Evolutionary conservation across 1,140 invertebrate species (phyloP), one percentile per base, ranked within the genome.

Genomic region (Trichogramma pretiosum): DNA sequence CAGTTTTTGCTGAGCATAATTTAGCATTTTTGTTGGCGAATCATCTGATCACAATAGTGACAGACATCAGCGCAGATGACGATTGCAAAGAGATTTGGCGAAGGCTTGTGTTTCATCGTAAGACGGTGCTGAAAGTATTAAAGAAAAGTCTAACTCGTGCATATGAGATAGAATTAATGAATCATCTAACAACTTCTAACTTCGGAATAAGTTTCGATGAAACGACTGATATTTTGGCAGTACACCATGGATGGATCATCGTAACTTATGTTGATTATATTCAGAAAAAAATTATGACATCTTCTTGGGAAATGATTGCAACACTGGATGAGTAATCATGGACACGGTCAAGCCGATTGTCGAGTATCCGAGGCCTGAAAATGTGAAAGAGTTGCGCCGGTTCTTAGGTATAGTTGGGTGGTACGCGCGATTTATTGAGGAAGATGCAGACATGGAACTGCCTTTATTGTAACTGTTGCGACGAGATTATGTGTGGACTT

Each of bases 161-260:
- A 11, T 32, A 32, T 43, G 11, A 43, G 19, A 32, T 3, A 13
- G 26, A 43, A 5, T 32, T 43, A 10, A 13, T 13, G 17, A 16
- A 14, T 5, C 16, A 19, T 13, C 33, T 43, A 22, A 4, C 5
- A 9, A 32, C 14, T 17, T 18, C 3, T 4, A 43, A 32, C 34
- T 52, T 52, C 30, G 23, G 30, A n/a, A 17, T 52, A 19, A 18
- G 42, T 19, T 35, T 42, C 16, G 50, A 52, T 23, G 50, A 52
- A 43, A 46, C 38, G 1, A 52, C 43, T 1, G 45, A 52, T 30
- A 34, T 44, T 33, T 34, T 35, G 3, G 21, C 22, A 2, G 30
- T 30, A 3, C 11, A 30, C 19, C 28, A 35, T 30, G n/a, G 14
- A 19, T 19, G 50, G 14, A 56, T 68, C 16, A 59, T 40, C 26